Conservation (phyloP, 2,888 invertebrate species). For the Amitus sp. region DNA sequence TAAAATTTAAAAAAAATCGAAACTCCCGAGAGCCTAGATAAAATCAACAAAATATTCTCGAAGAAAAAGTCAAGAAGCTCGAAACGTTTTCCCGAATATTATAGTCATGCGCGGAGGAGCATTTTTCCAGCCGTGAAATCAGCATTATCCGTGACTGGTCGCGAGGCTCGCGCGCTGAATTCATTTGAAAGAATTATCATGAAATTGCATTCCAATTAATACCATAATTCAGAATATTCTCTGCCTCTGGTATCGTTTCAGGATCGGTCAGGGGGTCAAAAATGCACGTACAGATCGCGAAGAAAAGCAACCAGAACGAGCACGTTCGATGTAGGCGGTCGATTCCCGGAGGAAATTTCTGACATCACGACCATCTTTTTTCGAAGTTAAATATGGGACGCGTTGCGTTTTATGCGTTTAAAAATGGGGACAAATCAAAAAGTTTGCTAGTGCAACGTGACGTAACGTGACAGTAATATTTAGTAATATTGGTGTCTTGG, state of each 20-base stretch:
- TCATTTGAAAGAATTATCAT: slow-evolving; percentile 42
- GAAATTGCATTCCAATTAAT: slow-evolving; percentile 40
- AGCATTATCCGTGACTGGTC: slow-evolving; percentile 31
- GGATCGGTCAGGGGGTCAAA: slow-evolving; percentile 28
- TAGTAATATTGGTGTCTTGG: no score
- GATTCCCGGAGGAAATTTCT: no score
- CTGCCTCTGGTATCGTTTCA: slow-evolving; percentile 1
- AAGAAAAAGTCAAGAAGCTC: background rate
- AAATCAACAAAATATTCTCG: background rate
- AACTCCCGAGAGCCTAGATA: no score
- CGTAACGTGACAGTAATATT: no score
- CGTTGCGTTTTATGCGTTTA: no score
- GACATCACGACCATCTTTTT: no score
- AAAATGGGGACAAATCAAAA: no score
- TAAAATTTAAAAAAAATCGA: no score
- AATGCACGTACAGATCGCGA: slow-evolving; percentile 12
- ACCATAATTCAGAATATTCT: slow-evolving; percentile 36
- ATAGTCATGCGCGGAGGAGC: slow-evolving; percentile 1
- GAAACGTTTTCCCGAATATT: background rate
- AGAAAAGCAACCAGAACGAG: no score
- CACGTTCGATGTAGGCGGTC: slow-evolving; percentile 30
- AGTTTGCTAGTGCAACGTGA: no score
- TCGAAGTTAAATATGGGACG: no score
- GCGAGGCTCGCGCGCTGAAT: slow-evolving; percentile 25
- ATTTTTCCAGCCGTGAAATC: slow-evolving; percentile 20